A percentile compares a stretch with the other conserved stretches of the same genome.
Conservation (phyloP, 2,888 invertebrate genomes). For the Macroteleia sp. region DNA sequence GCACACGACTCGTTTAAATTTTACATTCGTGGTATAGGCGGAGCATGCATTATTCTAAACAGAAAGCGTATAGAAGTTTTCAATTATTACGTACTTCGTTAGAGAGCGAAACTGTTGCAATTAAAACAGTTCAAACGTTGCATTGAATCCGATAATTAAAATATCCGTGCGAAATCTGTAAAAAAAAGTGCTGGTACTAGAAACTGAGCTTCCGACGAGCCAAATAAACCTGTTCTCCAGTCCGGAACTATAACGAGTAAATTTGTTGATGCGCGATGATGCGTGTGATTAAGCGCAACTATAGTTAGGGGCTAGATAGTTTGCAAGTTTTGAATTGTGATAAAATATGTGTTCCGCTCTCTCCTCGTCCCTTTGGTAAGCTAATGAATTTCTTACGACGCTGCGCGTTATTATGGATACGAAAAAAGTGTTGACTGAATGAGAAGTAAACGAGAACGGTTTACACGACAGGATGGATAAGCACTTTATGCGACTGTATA, state of each 20-base stretch:
- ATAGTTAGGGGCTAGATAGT: slow-evolving; percentile 10
- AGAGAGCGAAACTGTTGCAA: slow-evolving; percentile 5
- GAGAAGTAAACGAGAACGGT: too few relatives aligned
- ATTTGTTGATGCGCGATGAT: too few relatives aligned
- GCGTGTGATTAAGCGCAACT: background rate
- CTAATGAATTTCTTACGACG: slow-evolving; percentile 28
- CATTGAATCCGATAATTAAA: background rate
- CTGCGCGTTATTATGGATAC: too few relatives aligned
- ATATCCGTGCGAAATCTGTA: background rate
- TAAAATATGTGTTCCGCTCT: too few relatives aligned
- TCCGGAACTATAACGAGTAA: too few relatives aligned
- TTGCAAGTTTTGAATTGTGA: slow-evolving; percentile 7
- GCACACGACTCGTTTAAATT: slow-evolving; percentile 23
- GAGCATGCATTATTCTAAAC: slow-evolving; percentile 17
- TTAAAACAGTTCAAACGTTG: background rate
- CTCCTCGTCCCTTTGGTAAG: too few relatives aligned
- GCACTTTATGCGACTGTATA: slow-evolving; percentile 30
- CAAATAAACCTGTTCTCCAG: too few relatives aligned
- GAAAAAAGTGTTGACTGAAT: slow-evolving; percentile 3
- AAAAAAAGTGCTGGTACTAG: too few relatives aligned
- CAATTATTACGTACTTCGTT: slow-evolving; percentile 15
- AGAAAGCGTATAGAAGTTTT: slow-evolving; percentile 9
- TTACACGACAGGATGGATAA: too few relatives aligned
- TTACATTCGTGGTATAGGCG: slow-evolving; percentile 31
- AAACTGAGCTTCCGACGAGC: too few relatives aligned